Conservation (phyloP, 1,140 invertebrate genomes). For the Drosophila insularis region DNA sequence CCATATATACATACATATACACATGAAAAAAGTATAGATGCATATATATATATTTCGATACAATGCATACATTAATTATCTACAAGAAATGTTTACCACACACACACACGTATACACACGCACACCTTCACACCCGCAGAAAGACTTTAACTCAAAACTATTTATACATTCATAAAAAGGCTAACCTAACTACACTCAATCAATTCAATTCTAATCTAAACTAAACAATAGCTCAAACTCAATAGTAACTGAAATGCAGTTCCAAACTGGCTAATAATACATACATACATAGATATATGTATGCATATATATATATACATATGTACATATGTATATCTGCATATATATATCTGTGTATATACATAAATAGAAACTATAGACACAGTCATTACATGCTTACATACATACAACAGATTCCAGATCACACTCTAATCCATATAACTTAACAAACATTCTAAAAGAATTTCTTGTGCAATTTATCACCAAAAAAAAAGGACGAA, state of each 20-base stretch:
- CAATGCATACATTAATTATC: constrained; percentile 41
- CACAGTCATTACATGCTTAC: constrained; percentile 55
- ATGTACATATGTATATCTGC: not conserved
- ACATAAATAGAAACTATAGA: constrained; percentile 71
- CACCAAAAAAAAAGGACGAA: not conserved
- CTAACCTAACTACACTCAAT: constrained; percentile 56
- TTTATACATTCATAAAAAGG: constrained; percentile 3
- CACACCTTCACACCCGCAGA: constrained; percentile 19
- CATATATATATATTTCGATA: constrained; percentile 52
- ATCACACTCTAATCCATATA: constrained; percentile 32
- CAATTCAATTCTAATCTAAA: constrained; percentile 34
- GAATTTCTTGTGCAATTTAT: constrained; percentile 69
- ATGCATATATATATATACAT: not conserved
- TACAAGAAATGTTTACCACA: constrained; percentile 59
- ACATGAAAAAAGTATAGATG: constrained; percentile 18
- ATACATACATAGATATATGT: too few relatives aligned
- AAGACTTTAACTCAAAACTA: constrained; percentile 26
- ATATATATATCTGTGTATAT: too few relatives aligned
- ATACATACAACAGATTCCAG: constrained; percentile 25
- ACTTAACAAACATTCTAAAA: constrained; percentile 57
- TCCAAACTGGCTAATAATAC: constrained; percentile 62
- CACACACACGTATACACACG: constrained; percentile 17
- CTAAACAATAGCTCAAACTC: constrained; percentile 70
- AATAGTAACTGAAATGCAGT: constrained; percentile 75
- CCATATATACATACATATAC: not conserved